Evolutionary conservation across 1,140 invertebrate genomes (phyloP), one percentile per base, ranked within the genome.

Genomic region (Brachionus paranguensis): DNA sequence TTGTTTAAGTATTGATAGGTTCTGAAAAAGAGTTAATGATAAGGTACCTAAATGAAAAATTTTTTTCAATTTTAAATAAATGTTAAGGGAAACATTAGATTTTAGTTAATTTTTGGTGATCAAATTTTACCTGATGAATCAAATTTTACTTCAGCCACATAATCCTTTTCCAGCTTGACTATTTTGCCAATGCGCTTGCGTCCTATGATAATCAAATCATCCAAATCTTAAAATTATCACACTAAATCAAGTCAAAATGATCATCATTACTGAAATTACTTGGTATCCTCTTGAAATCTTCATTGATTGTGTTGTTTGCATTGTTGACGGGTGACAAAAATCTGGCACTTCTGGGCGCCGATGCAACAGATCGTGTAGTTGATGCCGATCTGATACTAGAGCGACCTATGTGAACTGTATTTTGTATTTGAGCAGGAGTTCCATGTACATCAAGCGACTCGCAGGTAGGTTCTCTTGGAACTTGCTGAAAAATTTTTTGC

Each of bases 371-470:
- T 7, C 68, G 33, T 2, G 43, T 72, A 43, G 68, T 72, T 72
- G 68, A 72, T 41, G 68, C 68, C 33, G 68, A 72, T 72, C 41
- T 43, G 41, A 72, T 72, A 20, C 33, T 24, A 1, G 68, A 72
- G 7, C 68, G 29, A 20, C 14, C 37, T 6, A 43, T n/a, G 7
- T 72, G 6, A 72, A 20, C 17, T 3, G 41, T 41, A 72, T 72
- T 72, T 72, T 72, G 68, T 20, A 72, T 72, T 72, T 72, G 68
- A 72, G 68, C 68, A 41, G 37, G 47, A 8, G 29, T 72, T 43
- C 68, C 68, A 20, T 76, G 72, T 3, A 76, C 47, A 50, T 76
- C 72, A 27, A 76, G 33, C 3, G 10, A 6, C 14, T 76, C 72
- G 8, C 8, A 45, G 10, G 4, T 12, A 27, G 20, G 8, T 50